Evolutionary conservation across 1,140 invertebrate species (phyloP).

Genomic region (Procambarus clarkii): DNA sequence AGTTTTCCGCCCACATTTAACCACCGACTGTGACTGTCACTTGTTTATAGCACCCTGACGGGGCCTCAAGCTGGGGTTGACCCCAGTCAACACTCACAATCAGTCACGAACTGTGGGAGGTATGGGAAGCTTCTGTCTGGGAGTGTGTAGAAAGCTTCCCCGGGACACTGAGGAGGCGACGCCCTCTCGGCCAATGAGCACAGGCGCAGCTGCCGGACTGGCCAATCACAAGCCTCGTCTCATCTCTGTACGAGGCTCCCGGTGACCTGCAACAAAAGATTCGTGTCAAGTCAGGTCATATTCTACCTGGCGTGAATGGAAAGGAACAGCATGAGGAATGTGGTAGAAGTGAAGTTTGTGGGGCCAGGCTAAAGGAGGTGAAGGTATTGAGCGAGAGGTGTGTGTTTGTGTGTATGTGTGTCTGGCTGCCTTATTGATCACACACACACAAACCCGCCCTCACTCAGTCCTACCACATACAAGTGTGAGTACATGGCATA

Average conservation of each 20-base stretch:
- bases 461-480: background rate
- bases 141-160: background rate
- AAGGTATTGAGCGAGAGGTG: slow-evolving; percentile 34
- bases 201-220: slow-evolving; percentile 52
- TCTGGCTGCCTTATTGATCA: slow-evolving; percentile 33
- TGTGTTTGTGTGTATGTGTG: too few relatives aligned
- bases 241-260: slow-evolving; percentile 19
- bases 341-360: background rate
- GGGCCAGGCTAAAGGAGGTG: background rate
- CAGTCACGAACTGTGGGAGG: background rate
- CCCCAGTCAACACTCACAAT: background rate
- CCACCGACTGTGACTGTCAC: background rate
- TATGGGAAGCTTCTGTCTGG: background rate
- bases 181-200: slow-evolving; percentile 61
- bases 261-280: slow-evolving; percentile 60
- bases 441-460: slow-evolving; percentile 1
- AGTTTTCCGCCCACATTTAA: background rate
- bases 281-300: slow-evolving; percentile 51
- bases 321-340: background rate
- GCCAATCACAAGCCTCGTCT: slow-evolving; percentile 48
- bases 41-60: background rate
- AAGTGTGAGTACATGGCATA: background rate
- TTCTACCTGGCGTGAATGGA: slow-evolving; percentile 4
- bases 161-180: slow-evolving; percentile 33
- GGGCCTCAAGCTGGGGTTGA: background rate